A percentile compares a stretch with the other conserved stretches of the same genome.
Conservation (phyloP, 1,140 invertebrate genomes). For the Copidosoma floridanum region DNA sequence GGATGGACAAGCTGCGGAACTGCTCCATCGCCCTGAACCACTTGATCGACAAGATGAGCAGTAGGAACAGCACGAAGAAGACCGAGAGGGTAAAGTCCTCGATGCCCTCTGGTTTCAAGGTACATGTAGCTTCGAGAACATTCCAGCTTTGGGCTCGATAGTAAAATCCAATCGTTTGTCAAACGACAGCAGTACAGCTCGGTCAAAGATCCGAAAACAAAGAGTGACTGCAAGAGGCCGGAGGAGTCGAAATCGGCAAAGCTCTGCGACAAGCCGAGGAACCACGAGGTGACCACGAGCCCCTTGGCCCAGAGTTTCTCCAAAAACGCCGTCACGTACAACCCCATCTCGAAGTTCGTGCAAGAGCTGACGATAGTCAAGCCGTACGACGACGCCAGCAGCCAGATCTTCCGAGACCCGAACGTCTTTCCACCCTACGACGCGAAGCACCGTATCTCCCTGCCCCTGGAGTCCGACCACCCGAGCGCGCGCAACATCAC, state of each 20-base stretch:
- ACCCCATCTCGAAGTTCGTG: neutral
- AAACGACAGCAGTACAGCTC: too few species aligned
- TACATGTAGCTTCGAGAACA: neutral
- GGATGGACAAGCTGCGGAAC: slow-evolving; percentile 14
- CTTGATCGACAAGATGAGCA: slow-evolving; percentile 6
- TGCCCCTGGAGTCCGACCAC: too few species aligned
- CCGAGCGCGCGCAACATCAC: too few species aligned
- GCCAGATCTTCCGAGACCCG: slow-evolving; percentile 15
- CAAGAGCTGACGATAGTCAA: neutral
- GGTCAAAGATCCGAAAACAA: neutral
- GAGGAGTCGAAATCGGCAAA: too few species aligned
- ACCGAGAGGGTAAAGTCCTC: too few species aligned
- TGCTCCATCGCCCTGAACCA: slow-evolving; percentile 4
- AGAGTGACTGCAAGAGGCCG: neutral
- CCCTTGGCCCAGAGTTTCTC: too few species aligned
- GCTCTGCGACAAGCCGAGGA: too few species aligned
- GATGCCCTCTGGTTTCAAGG: neutral
- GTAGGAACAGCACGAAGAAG: neutral
- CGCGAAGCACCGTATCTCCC: too few species aligned
- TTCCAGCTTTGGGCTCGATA: too few species aligned
- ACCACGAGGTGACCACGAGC: too few species aligned
- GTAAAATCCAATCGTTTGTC: too few species aligned
- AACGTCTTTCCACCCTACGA: slow-evolving; percentile 14
- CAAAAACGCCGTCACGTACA: neutral
- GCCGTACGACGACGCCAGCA: slow-evolving; percentile 15